Base-by-base conservation (phyloP, 2,888 invertebrate species). In the Metallyticus violacea region DNA sequence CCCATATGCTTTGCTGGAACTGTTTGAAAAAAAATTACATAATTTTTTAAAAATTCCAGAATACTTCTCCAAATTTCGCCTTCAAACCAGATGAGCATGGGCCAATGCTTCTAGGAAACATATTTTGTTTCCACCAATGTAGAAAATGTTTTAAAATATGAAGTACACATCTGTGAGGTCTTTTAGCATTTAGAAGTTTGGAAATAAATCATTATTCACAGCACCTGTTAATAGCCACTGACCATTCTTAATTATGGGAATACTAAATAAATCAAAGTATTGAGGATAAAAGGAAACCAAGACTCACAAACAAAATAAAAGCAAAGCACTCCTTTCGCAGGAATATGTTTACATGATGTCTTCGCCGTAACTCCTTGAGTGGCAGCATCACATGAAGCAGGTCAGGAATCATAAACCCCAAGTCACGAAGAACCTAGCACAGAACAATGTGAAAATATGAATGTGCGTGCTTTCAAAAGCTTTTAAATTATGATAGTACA, bases 391-490 rank as follows among this genome's bases (percentile, higher is more conserved):
- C 92, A 89, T 95, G 95, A 76, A 95, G 91, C 81, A 95, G 90
- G 89, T 95, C 95, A 29, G 95, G 95, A 87, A 94, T 92, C 95
- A 95, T 95, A 89, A 95, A 94, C 62, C 94, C 94, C 88, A 95
- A 91, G 91, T 95, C 95, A 15, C 95, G 93, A 85, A 95, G 88
- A 89, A 95, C 94, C 92, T 95, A 95, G 92, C 95, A 95, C 26
- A 94, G 92, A 88, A 93, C n/a, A n/a, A n/a, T n/a, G n/a, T n/a
- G n/a, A n/a, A n/a, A n/a, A n/a, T n/a, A 93, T 6, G 79, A 80
- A 80, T 27, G 6, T 80, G 40, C 7, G 15, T 40, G 15, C 6
- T 0, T 15, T 62, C 22, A 62, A 62, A n/a, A n/a, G n/a, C n/a
- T n/a, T n/a, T n/a, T n/a, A n/a, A n/a, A n/a, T n/a, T n/a, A n/a